phyloP scores from a whole-genome alignment of 2,888 invertebrate species.

The Cyrtodaria siliqua region DNA sequence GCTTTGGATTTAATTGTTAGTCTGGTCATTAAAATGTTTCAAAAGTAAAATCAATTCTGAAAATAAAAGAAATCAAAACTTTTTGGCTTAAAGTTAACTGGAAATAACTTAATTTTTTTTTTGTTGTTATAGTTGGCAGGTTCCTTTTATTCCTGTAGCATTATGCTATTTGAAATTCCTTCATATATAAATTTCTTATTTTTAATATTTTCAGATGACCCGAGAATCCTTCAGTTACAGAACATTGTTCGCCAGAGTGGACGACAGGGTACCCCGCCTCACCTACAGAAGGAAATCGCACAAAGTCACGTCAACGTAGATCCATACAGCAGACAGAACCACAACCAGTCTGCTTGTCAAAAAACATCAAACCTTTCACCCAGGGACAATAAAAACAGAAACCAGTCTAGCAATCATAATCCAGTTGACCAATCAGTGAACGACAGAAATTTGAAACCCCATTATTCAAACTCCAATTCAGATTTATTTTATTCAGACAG shows the following conservation, averaged over 20 bases:
- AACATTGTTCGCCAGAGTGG: conserved; percentile 61
- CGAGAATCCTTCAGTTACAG: conserved; percentile 58
- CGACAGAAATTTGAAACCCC: conserved; percentile 35
- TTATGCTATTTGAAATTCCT: too few species aligned
- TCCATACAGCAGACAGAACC: conserved; percentile 20
- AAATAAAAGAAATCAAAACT: too few species aligned
- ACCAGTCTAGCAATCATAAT: conserved; percentile 50
- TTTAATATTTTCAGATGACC: conserved; percentile 62
- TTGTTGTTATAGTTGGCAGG: too few species aligned
- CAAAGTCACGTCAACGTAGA: conserved; percentile 6
- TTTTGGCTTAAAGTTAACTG: too few species aligned
- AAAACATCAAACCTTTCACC: conserved; percentile 47
- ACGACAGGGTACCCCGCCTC: conserved; percentile 66
- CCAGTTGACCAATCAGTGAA: conserved; percentile 35
- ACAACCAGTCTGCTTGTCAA: neutral
- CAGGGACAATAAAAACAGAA: conserved; percentile 33
- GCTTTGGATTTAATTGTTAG: too few species aligned
- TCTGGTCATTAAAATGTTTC: too few species aligned
- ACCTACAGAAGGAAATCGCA: conserved; percentile 25
- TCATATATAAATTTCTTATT: neutral
- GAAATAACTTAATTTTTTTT: too few species aligned
- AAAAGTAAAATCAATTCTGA: too few species aligned
- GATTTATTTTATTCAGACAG: conserved; percentile 31
- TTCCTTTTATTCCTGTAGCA: too few species aligned
- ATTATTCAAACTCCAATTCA: conserved; percentile 42